phyloP scores from a whole-genome alignment of 2,113 vertebrate species.

The Melanerpes aurifrons region DNA sequence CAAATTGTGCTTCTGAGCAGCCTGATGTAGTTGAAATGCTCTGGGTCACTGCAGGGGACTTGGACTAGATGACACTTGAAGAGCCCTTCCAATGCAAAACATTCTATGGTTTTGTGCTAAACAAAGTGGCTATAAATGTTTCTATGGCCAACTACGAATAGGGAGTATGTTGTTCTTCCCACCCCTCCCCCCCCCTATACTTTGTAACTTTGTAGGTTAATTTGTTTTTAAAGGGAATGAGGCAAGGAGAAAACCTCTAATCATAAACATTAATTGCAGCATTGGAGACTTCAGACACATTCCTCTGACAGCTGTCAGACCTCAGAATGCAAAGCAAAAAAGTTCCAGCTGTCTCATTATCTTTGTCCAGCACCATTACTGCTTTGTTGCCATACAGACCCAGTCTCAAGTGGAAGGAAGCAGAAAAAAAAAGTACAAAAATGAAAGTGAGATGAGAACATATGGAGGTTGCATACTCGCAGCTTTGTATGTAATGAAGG shows the following conservation, averaged over 20 bases:
- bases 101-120: too few relatives aligned
- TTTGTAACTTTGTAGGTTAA: not conserved
- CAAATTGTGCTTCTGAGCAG: too few relatives aligned
- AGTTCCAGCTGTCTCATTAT: rapidly evolving
- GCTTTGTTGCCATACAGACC: rapidly evolving
- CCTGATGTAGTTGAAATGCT: too few relatives aligned
- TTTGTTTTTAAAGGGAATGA: not conserved
- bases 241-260: not conserved
- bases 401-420: rapidly evolving
- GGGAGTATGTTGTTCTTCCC: too few relatives aligned
- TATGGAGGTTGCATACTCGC: rapidly evolving
- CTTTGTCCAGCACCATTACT: rapidly evolving
- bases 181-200: too few relatives aligned
- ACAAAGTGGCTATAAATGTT: rapidly evolving
- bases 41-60: too few relatives aligned
- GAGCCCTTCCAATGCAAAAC: too few relatives aligned
- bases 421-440: rapidly evolving
- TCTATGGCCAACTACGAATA: rapidly evolving
- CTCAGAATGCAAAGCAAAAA: rapidly evolving
- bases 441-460: not conserved
- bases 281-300: too few relatives aligned
- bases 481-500: too few relatives aligned
- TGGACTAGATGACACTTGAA: too few relatives aligned
- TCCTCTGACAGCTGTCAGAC: too few relatives aligned
- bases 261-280: too few relatives aligned